These are phyloP conservation scores for Anguilla marmorata DNA, from an alignment of 2,797 vertebrate genomes.

Conservation along the genomic window DNA sequence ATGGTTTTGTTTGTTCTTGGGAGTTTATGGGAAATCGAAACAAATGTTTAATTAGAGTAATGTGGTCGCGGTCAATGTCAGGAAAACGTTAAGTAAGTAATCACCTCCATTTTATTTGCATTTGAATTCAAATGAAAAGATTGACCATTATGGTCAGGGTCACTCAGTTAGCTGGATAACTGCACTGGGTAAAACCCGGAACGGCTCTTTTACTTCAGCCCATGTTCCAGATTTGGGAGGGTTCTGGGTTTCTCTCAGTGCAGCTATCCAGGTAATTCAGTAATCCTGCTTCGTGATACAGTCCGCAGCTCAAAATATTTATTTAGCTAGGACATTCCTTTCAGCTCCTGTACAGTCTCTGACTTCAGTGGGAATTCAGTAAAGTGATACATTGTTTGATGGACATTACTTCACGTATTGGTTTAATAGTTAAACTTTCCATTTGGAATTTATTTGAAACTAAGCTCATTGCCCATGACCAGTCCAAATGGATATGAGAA, in stretches of 20 bases:
- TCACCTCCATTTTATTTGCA: conserved; percentile 2
- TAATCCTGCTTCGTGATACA: too few relatives aligned
- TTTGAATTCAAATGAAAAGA: conserved; percentile 10
- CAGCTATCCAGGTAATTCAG: too few relatives aligned
- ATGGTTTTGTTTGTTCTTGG: conserved; percentile 15
- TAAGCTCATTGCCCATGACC: neutral
- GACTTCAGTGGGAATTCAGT: neutral
- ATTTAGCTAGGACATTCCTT: neutral
- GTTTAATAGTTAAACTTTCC: neutral
- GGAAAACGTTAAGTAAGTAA: neutral
- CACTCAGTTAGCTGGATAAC: too few relatives aligned
- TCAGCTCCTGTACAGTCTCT: neutral
- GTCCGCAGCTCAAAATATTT: neutral
- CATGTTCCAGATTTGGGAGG: too few relatives aligned
- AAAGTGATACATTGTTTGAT: neutral
- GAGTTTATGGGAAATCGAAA: conserved; percentile 21
- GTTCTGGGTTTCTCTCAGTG: too few relatives aligned
- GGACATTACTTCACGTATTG: neutral
- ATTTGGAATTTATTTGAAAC: neutral
- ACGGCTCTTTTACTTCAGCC: too few relatives aligned
- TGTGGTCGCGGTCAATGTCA: neutral
- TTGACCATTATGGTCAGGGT: neutral
- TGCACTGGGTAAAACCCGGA: too few relatives aligned
- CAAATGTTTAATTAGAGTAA: conserved; percentile 16
- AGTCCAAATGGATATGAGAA: neutral